Base-by-base conservation (phyloP, 2,888 invertebrate species). In the Ormyrus rosae region DNA sequence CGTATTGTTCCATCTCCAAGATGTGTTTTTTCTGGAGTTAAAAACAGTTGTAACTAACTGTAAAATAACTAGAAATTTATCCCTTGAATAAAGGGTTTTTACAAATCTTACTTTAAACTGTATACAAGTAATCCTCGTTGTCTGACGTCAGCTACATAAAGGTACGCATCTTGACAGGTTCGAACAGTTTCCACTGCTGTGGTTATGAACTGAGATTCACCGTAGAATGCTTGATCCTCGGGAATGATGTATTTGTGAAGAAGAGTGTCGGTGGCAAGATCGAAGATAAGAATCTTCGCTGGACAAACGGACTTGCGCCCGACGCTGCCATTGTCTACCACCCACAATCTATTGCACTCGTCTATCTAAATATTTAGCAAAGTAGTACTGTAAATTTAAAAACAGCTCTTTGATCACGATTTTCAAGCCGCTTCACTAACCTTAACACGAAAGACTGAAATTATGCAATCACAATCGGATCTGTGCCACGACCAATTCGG, bases 261-360 rank as follows among this genome's bases (percentile, higher is more conserved):
- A 72, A 90, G 76, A 58, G 74, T 84, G 83, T 91, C 89, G 19
- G 85, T 89, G 6, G 79, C 81, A 10, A 91, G 86, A 85, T 91
- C 90, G 73, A 91, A 90, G 77, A 91, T 86, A 73, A 91, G 84
- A 74, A 91, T 88, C 85, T 91, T 91, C 53, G 46, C 0, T 2
- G 58, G 7, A 5, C 48, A 64, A 11, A 63, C 46, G 46, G 46
- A 11, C 5, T 6, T 84, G 5, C 60, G 50, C 5, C 71, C 70
- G n/a, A 83, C 70, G 68, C 88, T 84, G 9, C 91, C 91, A 8
- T 84, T 86, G 83, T 91, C 91, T 77, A 91, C 86, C n/a, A 90
- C 91, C 58, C 58, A 91, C 82, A 91, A 87, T 70, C 91, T 88
- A 84, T 90, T 85, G 83, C 89, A 91, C 76, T 90, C 89, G 58